phyloP scores from a whole-genome alignment of 2,888 invertebrate species.

The Agrilus cyanescens region DNA sequence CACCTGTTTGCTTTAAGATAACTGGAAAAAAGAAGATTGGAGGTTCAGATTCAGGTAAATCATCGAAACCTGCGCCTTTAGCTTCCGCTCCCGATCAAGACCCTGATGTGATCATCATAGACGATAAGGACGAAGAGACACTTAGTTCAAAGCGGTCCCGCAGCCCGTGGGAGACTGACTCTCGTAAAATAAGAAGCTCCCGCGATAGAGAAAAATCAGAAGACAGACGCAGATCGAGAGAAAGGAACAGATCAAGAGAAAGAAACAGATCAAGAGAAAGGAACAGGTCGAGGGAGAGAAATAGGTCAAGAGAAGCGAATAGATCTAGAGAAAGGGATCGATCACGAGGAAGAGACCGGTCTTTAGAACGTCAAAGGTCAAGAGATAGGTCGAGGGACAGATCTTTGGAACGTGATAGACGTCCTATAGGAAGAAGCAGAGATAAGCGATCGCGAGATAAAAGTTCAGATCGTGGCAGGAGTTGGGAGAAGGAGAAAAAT shows the following conservation, averaged over 20 bases:
- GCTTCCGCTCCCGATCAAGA: conserved; percentile 30
- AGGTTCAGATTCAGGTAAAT: conserved; percentile 9
- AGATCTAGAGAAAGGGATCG: not conserved
- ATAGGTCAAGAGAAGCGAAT: not conserved
- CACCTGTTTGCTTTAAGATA: conserved; percentile 33
- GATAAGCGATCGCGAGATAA: conserved; percentile 8
- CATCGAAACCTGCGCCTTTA: conserved; percentile 24
- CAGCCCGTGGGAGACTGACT: conserved; percentile 33
- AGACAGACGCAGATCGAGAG: not conserved
- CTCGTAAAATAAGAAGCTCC: conserved; percentile 2
- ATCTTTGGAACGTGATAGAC: no score
- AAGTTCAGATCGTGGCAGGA: conserved; percentile 15
- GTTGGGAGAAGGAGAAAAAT: conserved; percentile 11
- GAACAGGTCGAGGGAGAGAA: not conserved
- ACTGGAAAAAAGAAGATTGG: conserved; percentile 18
- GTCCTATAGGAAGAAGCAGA: no score
- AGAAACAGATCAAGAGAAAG: not conserved
- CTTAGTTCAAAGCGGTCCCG: conserved; percentile 24
- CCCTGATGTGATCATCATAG: conserved; percentile 29
- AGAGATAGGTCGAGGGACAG: conserved; percentile 1
- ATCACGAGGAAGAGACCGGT: not conserved
- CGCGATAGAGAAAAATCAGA: not conserved
- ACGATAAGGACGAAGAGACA: conserved; percentile 28
- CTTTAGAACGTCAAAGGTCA: not conserved
- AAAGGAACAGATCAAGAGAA: not conserved